phyloP scores from a whole-genome alignment of 2,888 invertebrate genomes.

The Incurvaria masculella region DNA sequence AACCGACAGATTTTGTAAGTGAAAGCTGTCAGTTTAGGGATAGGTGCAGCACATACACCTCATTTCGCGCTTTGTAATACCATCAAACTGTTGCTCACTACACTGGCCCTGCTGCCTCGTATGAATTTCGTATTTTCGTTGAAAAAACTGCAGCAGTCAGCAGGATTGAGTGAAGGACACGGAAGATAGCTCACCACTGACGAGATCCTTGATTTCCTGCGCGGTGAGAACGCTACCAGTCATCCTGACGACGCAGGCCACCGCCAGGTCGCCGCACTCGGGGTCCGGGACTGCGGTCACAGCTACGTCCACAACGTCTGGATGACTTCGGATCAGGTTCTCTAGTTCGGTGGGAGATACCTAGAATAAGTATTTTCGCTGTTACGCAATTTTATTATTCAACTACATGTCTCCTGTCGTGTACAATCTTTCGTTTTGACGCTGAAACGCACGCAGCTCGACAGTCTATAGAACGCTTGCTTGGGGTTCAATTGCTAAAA shows the following conservation, averaged over 20 bases:
- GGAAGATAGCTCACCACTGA: constrained; percentile 22
- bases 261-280: constrained; percentile 22
- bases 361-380: too few relatives aligned
- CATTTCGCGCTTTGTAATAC: background rate
- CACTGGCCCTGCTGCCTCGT: background rate
- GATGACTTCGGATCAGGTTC: constrained; percentile 26
- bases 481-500: too few relatives aligned
- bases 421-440: too few relatives aligned
- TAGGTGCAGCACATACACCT: background rate
- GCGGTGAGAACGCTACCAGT: constrained; percentile 20
- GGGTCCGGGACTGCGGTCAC: constrained; percentile 24
- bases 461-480: too few relatives aligned
- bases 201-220: constrained; percentile 24
- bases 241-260: constrained; percentile 23
- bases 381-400: too few relatives aligned
- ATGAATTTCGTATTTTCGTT: background rate
- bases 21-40: too few relatives aligned
- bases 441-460: too few relatives aligned
- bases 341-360: constrained; percentile 27
- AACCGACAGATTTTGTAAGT: too few relatives aligned
- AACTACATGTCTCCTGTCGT: too few relatives aligned
- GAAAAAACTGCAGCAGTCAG: background rate
- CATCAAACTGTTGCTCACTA: background rate
- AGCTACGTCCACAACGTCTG: constrained; percentile 27
- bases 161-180: background rate